phyloP scores from a whole-genome alignment of 2,113 vertebrate genomes.

The Urocolius indicus region DNA sequence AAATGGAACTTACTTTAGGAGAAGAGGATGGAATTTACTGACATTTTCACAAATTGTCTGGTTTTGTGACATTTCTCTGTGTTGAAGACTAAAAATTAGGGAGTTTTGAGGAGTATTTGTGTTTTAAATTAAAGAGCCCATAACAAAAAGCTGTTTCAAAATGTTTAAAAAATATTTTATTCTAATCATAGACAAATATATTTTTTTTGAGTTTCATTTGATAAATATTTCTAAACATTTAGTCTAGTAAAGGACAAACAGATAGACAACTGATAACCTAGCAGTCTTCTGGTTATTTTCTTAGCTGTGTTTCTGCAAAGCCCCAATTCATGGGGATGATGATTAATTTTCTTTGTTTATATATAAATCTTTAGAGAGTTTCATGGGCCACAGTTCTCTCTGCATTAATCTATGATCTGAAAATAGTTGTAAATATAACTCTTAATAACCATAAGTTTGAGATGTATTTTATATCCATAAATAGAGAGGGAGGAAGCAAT shows the following conservation, averaged over 20 bases:
- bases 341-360: neutral
- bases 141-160: neutral
- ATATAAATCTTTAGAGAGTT: neutral
- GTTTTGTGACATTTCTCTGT: neutral
- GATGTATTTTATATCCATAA: neutral
- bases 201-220: neutral
- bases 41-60: neutral
- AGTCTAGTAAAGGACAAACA: no score
- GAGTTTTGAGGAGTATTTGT: fast-evolving
- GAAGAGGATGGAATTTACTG: neutral
- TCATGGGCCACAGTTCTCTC: neutral
- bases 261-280: neutral
- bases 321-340: neutral
- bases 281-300: neutral
- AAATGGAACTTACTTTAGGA: neutral
- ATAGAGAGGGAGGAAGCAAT: neutral
- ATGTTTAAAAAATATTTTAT: neutral
- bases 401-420: neutral
- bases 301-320: neutral
- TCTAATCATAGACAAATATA: neutral
- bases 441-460: neutral
- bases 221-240: neutral
- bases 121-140: neutral
- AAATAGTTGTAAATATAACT: neutral
- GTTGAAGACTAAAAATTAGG: neutral